These are phyloP conservation scores for Chaitophorus viminalis DNA, from an alignment of 2,888 invertebrate genomes.

Conservation along the genomic window DNA sequence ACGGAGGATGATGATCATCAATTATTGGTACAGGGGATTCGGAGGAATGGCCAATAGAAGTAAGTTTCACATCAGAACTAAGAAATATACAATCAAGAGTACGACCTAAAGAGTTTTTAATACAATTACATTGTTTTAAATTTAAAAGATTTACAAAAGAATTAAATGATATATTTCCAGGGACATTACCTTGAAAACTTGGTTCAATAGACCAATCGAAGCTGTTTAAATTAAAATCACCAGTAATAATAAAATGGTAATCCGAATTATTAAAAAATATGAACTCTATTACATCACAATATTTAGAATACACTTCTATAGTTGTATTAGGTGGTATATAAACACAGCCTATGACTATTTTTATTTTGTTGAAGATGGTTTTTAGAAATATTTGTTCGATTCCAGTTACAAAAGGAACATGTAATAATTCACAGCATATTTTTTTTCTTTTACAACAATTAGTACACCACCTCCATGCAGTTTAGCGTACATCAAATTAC, in stretches of 20 bases:
- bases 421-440: background rate
- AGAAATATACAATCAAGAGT: background rate
- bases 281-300: background rate
- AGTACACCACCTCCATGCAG: background rate
- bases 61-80: no score
- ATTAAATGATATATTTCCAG: background rate
- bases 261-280: background rate
- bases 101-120: background rate
- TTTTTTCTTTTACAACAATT: background rate
- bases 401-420: background rate
- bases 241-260: background rate
- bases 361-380: background rate
- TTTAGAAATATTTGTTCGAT: background rate
- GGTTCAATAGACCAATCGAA: background rate
- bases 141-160: background rate
- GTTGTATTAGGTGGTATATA: no score
- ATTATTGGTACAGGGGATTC: no score
- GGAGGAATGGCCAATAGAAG: no score
- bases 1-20: background rate
- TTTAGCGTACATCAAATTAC: background rate
- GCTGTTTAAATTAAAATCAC: constrained; percentile 7
- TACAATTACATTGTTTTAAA: background rate
- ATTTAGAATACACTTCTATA: no score
- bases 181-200: background rate
- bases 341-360: no score